Evolutionary conservation across 2,888 invertebrate genomes (phyloP), one percentile per base, ranked within the genome.

Genomic region (Drosophila kuntzei): DNA sequence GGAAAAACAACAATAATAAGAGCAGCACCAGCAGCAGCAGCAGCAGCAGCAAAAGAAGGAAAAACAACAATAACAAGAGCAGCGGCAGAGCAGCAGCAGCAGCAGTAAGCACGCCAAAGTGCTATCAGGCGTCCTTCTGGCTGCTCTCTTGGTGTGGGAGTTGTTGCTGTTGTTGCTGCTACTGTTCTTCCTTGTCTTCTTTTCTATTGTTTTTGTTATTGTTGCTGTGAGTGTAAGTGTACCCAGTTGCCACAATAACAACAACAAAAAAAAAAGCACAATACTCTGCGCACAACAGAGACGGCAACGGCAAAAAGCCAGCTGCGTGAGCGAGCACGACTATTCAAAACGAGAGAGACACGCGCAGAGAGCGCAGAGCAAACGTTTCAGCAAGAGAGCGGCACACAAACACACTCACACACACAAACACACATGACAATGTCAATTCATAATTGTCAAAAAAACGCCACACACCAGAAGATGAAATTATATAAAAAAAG

Each of bases 381-480:
- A 37, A 37, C 49, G 34, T 60, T 32, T 39, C 5, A 36, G 22
- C 8, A 12, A 41, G 11, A 49, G 14, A 32, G 29, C 27, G 7
- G n/a, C 29, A 39, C 58, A 36, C 22, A 22, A 3, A 22, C 25
- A 25, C 25, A 25, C 25, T 6, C 25, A 25, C 0, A 25, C 47
- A 71, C 68, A 55, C 63, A 60, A 61, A 60, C 60, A 60, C 64
- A 77, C 46, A 62, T 68, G 85, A 71, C 82, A 82, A 73, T 76
- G 70, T 65, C 83, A 79, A 83, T 83, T 88, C 68, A 82, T 83
- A 79, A 82, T 77, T 68, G 69, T 71, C 79, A 62, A 84, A 70
- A 65, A 58, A 62, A 63, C 61, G 59, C 59, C 70, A 60, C 43
- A 34, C 18, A 47, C 14, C 14, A 27, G 6, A 3, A n/a, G 29